Evolutionary conservation across 2,888 invertebrate genomes (phyloP).

Genomic region (Heteromyza rotundicornis): DNA sequence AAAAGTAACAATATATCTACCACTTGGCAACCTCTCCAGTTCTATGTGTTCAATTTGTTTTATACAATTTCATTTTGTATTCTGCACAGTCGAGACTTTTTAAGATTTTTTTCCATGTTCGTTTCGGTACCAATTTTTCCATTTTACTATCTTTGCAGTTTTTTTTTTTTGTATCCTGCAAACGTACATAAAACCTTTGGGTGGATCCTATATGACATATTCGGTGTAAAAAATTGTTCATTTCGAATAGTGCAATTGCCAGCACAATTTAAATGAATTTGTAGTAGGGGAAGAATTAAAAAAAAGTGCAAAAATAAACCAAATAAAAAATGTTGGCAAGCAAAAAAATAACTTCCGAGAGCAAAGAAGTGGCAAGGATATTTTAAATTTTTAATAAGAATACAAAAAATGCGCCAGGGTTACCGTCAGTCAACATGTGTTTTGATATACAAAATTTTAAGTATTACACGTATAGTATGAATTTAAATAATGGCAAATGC

Average conservation of each 20-base stretch:
- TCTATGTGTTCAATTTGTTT: background rate
- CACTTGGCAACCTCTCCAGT: background rate
- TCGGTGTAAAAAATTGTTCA: slow-evolving; percentile 10
- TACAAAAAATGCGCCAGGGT: too few species aligned
- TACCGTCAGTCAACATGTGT: too few species aligned
- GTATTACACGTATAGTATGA: too few species aligned
- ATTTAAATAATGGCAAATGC: too few species aligned
- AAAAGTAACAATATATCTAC: too few species aligned
- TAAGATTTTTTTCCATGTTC: background rate
- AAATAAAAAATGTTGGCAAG: too few species aligned
- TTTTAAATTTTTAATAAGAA: too few species aligned
- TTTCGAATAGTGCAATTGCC: slow-evolving; percentile 22
- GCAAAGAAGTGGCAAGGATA: too few species aligned
- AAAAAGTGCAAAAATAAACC: too few species aligned
- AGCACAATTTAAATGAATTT: slow-evolving; percentile 17
- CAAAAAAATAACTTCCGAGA: too few species aligned
- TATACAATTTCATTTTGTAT: background rate
- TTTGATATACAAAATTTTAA: too few species aligned
- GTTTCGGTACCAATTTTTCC: background rate
- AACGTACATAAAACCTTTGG: background rate
- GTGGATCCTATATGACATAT: too few species aligned
- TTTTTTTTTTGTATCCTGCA: background rate
- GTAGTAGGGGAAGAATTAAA: background rate
- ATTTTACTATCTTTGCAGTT: background rate
- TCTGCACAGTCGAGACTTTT: background rate